phyloP scores from a whole-genome alignment of 2,888 invertebrate genomes.

The Stenodema calcarata region DNA sequence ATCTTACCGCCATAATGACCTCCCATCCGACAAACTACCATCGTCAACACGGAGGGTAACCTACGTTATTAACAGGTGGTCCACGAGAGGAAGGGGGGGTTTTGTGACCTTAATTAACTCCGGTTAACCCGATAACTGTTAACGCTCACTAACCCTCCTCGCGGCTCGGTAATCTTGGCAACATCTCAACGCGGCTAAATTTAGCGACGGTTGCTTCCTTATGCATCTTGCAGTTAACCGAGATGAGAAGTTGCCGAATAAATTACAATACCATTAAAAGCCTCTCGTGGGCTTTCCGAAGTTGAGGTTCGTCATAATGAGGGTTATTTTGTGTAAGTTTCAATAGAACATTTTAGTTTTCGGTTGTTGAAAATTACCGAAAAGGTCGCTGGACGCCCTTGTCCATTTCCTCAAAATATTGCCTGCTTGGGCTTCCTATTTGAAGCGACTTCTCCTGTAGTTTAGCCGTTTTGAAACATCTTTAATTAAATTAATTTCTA shows the following conservation, averaged over 20 bases:
- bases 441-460: too few relatives aligned
- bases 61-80: conserved; percentile 28
- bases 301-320: too few relatives aligned
- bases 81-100: background rate
- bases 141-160: background rate
- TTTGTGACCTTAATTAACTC: conserved; percentile 36
- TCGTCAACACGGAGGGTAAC: conserved; percentile 3
- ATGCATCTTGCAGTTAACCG: background rate
- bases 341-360: too few relatives aligned
- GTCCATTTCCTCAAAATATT: too few relatives aligned
- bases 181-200: background rate
- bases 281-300: too few relatives aligned
- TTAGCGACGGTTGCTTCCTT: background rate
- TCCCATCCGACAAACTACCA: background rate
- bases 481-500: too few relatives aligned
- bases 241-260: background rate
- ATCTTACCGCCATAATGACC: conserved; percentile 28
- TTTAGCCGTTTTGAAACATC: too few relatives aligned
- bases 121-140: conserved; percentile 34
- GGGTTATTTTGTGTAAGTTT: too few relatives aligned
- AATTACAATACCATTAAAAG: background rate
- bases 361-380: too few relatives aligned
- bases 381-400: too few relatives aligned
- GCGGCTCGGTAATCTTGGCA: background rate
- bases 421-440: too few relatives aligned